These are phyloP conservation scores for Botia kubotai DNA, from an alignment of 2,797 vertebrate genomes.

Conservation along the genomic window DNA sequence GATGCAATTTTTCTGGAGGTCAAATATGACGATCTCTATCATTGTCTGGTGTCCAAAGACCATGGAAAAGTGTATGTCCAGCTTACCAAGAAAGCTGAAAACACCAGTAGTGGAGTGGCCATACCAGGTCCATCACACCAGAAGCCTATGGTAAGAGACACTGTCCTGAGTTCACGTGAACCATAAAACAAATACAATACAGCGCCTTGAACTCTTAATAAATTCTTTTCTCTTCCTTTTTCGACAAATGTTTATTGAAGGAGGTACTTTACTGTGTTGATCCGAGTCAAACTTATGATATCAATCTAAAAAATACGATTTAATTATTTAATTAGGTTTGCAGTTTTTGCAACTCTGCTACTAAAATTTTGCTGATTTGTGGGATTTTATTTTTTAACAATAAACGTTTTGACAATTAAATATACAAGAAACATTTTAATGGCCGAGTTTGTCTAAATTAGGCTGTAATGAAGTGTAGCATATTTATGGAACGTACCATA, in stretches of 20 bases:
- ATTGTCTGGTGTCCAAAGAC: slow-evolving; percentile 96
- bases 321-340: no score
- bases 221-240: no score
- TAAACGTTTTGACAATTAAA: no score
- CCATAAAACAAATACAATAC: background rate
- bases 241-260: no score
- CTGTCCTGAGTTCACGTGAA: background rate
- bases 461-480: background rate
- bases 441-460: background rate
- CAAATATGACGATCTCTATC: slow-evolving; percentile 95
- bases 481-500: background rate
- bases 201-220: no score
- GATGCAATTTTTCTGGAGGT: slow-evolving; percentile 97
- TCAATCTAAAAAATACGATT: no score
- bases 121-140: slow-evolving; percentile 96
- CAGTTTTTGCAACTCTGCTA: background rate
- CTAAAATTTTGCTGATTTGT: background rate
- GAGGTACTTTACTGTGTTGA: no score
- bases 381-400: background rate
- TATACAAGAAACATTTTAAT: no score
- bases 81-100: slow-evolving; percentile 95
- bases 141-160: slow-evolving; percentile 90
- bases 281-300: no score
- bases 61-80: slow-evolving; percentile 95
- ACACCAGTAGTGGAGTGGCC: slow-evolving; percentile 87